These are phyloP conservation scores for Eucriotettix oculatus DNA, from an alignment of 2,888 invertebrate species.

Conservation along the genomic window DNA sequence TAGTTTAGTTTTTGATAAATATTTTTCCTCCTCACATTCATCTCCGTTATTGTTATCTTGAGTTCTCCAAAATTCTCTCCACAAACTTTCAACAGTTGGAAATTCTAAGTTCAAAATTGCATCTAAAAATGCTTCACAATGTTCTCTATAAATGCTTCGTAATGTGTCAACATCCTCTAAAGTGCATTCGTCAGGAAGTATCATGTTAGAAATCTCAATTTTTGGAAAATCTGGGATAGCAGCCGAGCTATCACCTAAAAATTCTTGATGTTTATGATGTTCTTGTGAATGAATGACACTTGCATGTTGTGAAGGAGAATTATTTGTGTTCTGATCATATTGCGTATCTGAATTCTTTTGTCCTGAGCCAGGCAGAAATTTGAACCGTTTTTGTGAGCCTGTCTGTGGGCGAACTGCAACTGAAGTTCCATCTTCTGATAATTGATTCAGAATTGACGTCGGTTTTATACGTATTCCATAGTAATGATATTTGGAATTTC, in stretches of 20 bases:
- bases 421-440: slow-evolving; percentile 16
- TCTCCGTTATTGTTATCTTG: slow-evolving; percentile 58
- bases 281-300: background rate
- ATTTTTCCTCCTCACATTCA: slow-evolving; percentile 61
- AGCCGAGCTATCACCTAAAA: slow-evolving; percentile 56
- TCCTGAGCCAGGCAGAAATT: slow-evolving; percentile 14
- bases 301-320: slow-evolving; percentile 1
- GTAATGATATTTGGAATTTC: slow-evolving; percentile 98
- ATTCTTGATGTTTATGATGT: background rate
- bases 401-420: background rate
- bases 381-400: slow-evolving; percentile 12
- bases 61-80: slow-evolving; percentile 85
- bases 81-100: slow-evolving; percentile 72
- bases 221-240: slow-evolving; percentile 68
- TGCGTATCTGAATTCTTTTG: slow-evolving; percentile 14
- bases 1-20: slow-evolving; percentile 52
- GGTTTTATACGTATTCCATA: slow-evolving; percentile 96
- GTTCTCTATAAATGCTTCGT: slow-evolving; percentile 66
- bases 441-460: slow-evolving; percentile 50
- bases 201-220: slow-evolving; percentile 41
- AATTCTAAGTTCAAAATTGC: slow-evolving; percentile 83
- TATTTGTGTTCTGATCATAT: slow-evolving; percentile 14
- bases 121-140: slow-evolving; percentile 84
- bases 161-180: slow-evolving; percentile 65
- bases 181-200: slow-evolving; percentile 55